Conservation (phyloP, 2,797 vertebrate species). For the Sebastiscus tertius region DNA sequence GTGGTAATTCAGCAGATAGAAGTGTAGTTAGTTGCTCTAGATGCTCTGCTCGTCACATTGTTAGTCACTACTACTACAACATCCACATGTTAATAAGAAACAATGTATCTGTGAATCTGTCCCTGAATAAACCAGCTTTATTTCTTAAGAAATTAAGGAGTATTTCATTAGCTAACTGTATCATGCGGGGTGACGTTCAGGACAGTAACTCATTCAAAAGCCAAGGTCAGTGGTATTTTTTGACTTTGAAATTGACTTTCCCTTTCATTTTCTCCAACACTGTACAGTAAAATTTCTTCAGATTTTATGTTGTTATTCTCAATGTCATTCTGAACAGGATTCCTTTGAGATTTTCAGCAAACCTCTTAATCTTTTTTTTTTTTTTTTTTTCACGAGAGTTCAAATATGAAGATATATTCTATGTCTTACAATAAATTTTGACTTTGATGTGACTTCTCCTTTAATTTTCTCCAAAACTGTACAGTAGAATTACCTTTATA, state of each 20-base stretch:
- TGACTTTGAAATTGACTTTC: neutral
- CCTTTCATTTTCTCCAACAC: neutral
- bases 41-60: neutral
- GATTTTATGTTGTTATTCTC: too few species aligned
- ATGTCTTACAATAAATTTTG: neutral
- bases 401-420: neutral
- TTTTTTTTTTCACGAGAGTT: neutral
- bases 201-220: neutral
- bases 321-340: neutral
- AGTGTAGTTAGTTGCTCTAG: neutral
- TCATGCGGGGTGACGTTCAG: neutral
- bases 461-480: neutral
- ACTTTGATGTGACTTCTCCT: neutral
- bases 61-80: neutral
- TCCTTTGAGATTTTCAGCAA: neutral
- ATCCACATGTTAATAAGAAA: slow-evolving; percentile 3
- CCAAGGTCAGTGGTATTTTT: neutral
- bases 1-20: slow-evolving; percentile 13
- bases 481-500: neutral
- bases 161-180: neutral
- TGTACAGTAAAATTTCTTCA: neutral
- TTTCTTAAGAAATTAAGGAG: neutral
- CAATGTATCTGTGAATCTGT: neutral
- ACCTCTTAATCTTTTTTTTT: neutral
- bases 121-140: neutral